phyloP scores from a whole-genome alignment of 2,888 invertebrate genomes.

The Himalopsyche kuldschensis region DNA sequence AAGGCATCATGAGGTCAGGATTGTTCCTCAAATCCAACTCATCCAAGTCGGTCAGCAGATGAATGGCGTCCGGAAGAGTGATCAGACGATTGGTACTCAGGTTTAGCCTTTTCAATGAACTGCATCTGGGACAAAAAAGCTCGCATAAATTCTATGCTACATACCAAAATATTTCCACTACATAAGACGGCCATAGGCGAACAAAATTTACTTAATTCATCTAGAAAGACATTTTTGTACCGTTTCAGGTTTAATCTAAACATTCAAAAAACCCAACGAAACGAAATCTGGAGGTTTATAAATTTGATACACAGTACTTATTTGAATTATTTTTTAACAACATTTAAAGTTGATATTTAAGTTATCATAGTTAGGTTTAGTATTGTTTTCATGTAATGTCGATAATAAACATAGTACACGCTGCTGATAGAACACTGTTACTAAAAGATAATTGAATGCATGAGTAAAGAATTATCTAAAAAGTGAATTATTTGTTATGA shows the following conservation, averaged over 20 bases:
- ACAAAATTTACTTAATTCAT: constrained; percentile 12
- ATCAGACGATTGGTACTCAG: constrained; percentile 91
- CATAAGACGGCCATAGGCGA: not conserved
- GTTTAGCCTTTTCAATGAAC: constrained; percentile 88
- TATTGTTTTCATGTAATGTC: not conserved
- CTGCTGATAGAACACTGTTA: not conserved
- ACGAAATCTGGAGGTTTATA: no score
- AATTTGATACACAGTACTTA: no score
- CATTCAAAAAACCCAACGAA: not conserved
- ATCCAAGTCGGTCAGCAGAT: constrained; percentile 87
- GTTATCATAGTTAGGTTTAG: no score
- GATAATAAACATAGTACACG: not conserved
- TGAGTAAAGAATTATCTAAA: constrained; percentile 1
- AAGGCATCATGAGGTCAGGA: constrained; percentile 95
- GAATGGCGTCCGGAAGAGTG: constrained; percentile 96
- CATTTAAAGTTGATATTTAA: no score
- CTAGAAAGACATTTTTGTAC: not conserved
- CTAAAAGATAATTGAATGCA: constrained; percentile 6
- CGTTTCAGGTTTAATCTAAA: not conserved
- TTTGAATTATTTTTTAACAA: no score
- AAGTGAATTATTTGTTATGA: constrained; percentile 5
- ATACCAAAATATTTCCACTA: not conserved
- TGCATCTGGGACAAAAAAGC: constrained; percentile 68
- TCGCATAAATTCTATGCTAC: constrained; percentile 6
- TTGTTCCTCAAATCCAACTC: constrained; percentile 90